phyloP scores from a whole-genome alignment of 2,113 vertebrate species.

The Larimichthys crocea region DNA sequence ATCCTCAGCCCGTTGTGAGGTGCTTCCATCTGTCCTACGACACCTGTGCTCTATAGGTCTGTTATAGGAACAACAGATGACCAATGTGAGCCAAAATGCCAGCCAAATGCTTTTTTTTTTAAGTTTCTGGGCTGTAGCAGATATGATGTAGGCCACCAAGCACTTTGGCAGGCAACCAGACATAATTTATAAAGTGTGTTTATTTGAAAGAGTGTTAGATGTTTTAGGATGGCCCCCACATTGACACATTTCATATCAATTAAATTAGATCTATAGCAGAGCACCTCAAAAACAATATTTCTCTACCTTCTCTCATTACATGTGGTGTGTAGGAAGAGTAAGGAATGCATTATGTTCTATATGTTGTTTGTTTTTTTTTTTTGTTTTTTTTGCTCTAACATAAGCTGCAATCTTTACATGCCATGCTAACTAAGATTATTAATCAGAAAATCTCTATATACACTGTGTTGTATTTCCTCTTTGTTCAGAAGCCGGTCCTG shows the following conservation, averaged over 20 bases:
- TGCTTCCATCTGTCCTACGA: slow-evolving; percentile 19
- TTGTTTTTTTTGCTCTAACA: background rate
- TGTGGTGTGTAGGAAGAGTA: background rate
- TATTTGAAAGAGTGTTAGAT: background rate
- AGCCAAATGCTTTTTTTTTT: background rate
- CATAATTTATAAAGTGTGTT: background rate
- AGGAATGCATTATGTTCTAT: background rate
- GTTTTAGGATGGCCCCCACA: background rate
- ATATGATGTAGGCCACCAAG: background rate
- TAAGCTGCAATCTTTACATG: background rate
- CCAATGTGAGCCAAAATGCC: background rate
- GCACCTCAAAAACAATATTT: background rate
- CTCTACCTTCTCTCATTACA: background rate
- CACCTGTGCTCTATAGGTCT: background rate
- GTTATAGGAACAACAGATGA: background rate
- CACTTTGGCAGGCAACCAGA: background rate
- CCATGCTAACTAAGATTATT: background rate
- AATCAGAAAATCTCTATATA: too few relatives aligned
- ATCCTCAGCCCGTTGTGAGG: slow-evolving; percentile 15
- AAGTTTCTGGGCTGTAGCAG: background rate
- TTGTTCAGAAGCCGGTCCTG: too few relatives aligned
- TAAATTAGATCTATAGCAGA: background rate
- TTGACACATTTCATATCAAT: background rate
- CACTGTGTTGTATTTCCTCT: too few relatives aligned
- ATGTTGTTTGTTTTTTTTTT: background rate